Evolutionary conservation across 2,797 vertebrate genomes (phyloP).

Genomic region (Sebastolobus alascanus): DNA sequence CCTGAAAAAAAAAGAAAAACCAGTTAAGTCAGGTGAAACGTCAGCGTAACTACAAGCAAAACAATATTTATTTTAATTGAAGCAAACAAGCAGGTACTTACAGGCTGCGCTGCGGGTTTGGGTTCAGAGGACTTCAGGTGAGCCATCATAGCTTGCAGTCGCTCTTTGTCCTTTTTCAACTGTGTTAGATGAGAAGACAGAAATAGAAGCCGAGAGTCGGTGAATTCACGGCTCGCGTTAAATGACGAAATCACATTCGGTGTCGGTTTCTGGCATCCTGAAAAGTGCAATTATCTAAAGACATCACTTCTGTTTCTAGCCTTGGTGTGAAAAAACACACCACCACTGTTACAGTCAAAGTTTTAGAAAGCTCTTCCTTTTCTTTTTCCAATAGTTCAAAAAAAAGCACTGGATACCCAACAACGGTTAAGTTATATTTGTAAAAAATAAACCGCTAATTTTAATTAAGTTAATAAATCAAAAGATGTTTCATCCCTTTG

Average conservation of each 20-base stretch:
- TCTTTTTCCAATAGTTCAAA: not conserved
- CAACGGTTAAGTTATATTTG: not conserved
- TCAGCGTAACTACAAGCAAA: conserved; percentile 40
- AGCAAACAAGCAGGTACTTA: conserved; percentile 81
- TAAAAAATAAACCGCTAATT: not conserved
- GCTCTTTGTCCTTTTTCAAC: conserved; percentile 98
- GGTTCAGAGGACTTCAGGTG: conserved; percentile 98
- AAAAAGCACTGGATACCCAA: not conserved
- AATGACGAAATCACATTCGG: conserved; percentile 34
- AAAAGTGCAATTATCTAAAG: conserved; percentile 57
- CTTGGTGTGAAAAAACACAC: conserved; percentile 64
- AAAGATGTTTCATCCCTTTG: not conserved
- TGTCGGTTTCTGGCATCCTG: conserved; percentile 44
- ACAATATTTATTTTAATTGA: conserved; percentile 58
- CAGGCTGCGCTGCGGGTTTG: conserved; percentile 94
- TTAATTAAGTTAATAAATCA: not conserved
- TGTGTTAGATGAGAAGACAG: conserved; percentile 68
- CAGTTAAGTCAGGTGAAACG: conserved; percentile 38
- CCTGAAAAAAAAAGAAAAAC: conserved; percentile 72
- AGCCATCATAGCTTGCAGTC: conserved; percentile 99
- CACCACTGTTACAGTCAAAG: conserved; percentile 9
- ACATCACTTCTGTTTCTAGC: conserved; percentile 54
- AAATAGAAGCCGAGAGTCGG: conserved; percentile 60
- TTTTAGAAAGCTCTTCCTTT: not conserved
- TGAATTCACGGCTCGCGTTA: conserved; percentile 48